Conservation (phyloP, 2,113 vertebrate genomes). For the Megaleporinus macrocephalus region DNA sequence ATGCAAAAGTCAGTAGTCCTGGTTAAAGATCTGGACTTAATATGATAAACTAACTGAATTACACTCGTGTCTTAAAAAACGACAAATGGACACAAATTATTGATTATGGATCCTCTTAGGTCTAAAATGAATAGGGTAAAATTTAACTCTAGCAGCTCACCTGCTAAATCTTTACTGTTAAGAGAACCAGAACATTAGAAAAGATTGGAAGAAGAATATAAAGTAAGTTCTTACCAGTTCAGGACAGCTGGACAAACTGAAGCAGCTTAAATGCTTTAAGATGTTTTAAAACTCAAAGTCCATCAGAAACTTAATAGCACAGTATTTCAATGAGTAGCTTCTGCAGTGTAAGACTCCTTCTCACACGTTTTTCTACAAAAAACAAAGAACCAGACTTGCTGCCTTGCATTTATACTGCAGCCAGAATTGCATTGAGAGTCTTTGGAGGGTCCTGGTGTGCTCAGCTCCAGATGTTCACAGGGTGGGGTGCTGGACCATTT, state of each 20-base stretch:
- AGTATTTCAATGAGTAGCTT: background rate
- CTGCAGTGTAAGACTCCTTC: background rate
- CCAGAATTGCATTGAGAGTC: background rate
- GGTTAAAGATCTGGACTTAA: too few relatives aligned
- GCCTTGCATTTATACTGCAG: background rate
- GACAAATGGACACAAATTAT: too few relatives aligned
- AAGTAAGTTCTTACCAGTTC: constrained; percentile 28
- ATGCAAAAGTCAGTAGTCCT: too few relatives aligned
- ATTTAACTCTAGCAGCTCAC: too few relatives aligned
- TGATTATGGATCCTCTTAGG: too few relatives aligned
- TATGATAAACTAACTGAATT: too few relatives aligned
- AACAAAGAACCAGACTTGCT: background rate
- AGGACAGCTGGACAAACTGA: background rate
- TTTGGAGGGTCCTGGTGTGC: constrained; percentile 6
- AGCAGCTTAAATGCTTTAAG: background rate
- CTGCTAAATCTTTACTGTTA: too few relatives aligned
- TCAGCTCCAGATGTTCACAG: constrained; percentile 28
- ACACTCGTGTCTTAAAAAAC: too few relatives aligned
- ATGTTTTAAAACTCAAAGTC: background rate
- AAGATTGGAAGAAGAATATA: background rate
- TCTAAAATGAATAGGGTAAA: too few relatives aligned
- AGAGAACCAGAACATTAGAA: background rate
- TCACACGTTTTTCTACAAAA: background rate
- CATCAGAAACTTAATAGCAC: background rate
- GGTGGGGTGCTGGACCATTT: constrained; percentile 25